Evolutionary conservation across 2,888 invertebrate genomes (phyloP).

Genomic region (Cerastis rubricosa): DNA sequence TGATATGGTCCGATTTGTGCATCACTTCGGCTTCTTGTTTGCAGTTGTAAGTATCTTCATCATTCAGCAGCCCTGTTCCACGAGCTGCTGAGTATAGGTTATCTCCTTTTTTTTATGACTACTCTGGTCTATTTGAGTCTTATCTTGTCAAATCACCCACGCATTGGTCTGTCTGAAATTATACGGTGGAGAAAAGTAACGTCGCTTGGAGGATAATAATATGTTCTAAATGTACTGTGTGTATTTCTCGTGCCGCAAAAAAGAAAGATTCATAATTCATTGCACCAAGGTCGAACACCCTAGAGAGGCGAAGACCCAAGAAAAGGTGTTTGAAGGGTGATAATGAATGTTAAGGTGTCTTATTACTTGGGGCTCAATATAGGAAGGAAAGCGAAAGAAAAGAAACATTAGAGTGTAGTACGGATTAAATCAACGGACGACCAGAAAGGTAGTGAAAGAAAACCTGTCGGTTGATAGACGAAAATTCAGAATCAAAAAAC

Average conservation of each 20-base stretch:
- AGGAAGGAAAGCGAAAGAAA: background rate
- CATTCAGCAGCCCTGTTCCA: background rate
- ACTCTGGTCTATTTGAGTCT: background rate
- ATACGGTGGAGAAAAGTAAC: background rate
- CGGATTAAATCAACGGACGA: background rate
- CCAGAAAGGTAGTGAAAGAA: background rate
- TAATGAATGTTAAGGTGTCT: background rate
- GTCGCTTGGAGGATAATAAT: too few relatives aligned
- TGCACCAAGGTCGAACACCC: background rate
- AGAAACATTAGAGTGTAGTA: background rate
- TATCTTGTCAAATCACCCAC: background rate
- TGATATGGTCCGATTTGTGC: constrained; percentile 82
- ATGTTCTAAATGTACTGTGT: background rate
- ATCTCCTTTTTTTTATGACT: background rate
- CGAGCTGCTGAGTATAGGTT: background rate
- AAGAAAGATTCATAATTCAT: background rate
- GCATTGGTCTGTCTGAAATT: background rate
- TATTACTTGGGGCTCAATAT: background rate
- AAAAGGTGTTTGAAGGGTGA: background rate
- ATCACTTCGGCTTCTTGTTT: constrained; percentile 86
- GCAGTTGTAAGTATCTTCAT: constrained; percentile 78
- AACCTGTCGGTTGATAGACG: too few relatives aligned
- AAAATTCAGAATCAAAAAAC: background rate
- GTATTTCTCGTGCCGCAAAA: too few relatives aligned
- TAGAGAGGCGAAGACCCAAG: background rate